Base-by-base conservation (phyloP, 1,140 invertebrate species). In the Asobara japonica region DNA sequence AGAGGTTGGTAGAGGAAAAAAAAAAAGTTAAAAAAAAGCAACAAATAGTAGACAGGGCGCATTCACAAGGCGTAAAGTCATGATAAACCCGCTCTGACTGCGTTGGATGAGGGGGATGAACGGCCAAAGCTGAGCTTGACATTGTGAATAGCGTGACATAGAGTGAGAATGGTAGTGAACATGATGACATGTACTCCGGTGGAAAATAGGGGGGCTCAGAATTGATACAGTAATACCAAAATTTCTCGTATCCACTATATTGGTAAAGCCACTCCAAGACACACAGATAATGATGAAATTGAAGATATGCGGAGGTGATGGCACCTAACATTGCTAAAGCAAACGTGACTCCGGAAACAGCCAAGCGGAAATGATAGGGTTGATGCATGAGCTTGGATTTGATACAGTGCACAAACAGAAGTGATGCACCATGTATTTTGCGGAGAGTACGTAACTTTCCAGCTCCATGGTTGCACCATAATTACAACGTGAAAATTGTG, bases 351-450 rank as follows among this genome's bases (percentile, higher is more conserved):
- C 18, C 74, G 62, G 65, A 69, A 79, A 80, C 69, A 71, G 65
- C 78, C 71, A 75, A 65, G 48, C 72, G 73, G 72, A 81, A 78
- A 81, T 79, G 76, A 77, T 76, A 77, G 76, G 75, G 75, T 73
- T 74, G 76, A 78, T 76, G 73, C 68, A 75, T 71, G 56, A 61
- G 76, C 73, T 73, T 74, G 74, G 77, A 78, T 78, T 79, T 78
- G 75, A 78, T 77, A 77, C 74, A 45, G 71, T 71, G 60, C 38
- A 60, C 22, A 25, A 56, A 56, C 51, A 56, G n/a, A n/a, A 25
- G 51, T 25, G 13, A 56, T 56, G 22, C 25, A 10, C 51, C 51
- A 27, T 56, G 51, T 56, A 56, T 56, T 56, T 45, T 45, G n/a
- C 51, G 10, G 11, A 3, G 22, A 56, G 18, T 56, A 27, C 22